Conservation (phyloP, 2,113 vertebrate species). For the Oryzias melastigma region DNA sequence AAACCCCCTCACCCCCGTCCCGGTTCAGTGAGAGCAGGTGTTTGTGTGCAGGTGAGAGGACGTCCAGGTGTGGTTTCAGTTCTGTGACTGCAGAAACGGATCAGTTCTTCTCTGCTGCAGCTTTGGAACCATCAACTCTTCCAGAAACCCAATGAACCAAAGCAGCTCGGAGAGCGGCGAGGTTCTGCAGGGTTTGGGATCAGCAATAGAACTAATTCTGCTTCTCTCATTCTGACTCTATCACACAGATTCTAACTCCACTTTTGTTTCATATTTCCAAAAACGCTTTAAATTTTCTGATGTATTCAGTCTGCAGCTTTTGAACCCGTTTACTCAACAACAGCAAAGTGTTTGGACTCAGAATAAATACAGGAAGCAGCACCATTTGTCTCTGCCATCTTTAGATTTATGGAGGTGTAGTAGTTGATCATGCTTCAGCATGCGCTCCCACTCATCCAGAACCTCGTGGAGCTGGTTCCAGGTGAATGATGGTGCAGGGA, state of each 20-base stretch:
- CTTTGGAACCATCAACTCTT: conserved; percentile 39
- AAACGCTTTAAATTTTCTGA: too few relatives aligned
- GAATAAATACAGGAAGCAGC: too few relatives aligned
- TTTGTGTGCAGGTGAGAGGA: conserved; percentile 14
- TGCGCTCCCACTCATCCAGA: too few relatives aligned
- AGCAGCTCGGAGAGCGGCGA: conserved; percentile 23
- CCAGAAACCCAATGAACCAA: conserved; percentile 24
- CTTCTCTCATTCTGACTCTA: conserved; percentile 19
- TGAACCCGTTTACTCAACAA: too few relatives aligned
- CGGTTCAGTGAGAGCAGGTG: conserved; percentile 8
- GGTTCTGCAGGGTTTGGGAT: conserved; percentile 14
- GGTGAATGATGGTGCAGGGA: too few relatives aligned
- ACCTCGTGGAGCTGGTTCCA: too few relatives aligned
- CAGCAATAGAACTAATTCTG: conserved; percentile 3
- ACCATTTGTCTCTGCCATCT: too few relatives aligned
- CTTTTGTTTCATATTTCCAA: background rate
- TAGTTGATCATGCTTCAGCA: too few relatives aligned
- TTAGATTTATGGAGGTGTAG: too few relatives aligned
- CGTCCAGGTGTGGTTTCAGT: background rate
- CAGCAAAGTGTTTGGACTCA: too few relatives aligned
- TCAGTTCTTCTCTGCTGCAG: conserved; percentile 30
- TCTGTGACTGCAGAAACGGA: conserved; percentile 23
- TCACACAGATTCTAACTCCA: conserved; percentile 14
- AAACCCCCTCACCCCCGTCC: background rate
- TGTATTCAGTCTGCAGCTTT: too few relatives aligned